phyloP scores from a whole-genome alignment of 1,140 invertebrate species.

The Spodoptera frugiperda region DNA sequence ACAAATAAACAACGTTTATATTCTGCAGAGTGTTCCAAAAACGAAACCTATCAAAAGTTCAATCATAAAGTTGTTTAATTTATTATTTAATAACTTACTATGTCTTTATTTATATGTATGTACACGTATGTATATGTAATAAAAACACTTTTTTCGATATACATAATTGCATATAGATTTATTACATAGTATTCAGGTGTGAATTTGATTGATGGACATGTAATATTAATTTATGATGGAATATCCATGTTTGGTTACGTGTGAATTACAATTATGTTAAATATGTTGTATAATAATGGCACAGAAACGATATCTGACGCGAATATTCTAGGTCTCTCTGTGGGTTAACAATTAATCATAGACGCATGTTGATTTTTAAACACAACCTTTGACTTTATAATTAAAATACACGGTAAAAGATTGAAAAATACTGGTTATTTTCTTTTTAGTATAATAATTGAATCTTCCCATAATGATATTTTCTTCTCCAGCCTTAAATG shows the following conservation, averaged over 20 bases:
- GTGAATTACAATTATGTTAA: neutral
- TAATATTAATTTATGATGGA: neutral
- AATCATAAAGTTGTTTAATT: no score
- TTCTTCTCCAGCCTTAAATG: no score
- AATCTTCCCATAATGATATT: no score
- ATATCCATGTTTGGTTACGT: neutral
- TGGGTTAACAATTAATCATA: neutral
- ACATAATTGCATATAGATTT: neutral
- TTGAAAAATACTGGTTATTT: neutral
- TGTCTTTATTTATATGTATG: no score
- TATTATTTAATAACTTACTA: no score
- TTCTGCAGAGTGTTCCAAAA: no score
- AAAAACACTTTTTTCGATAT: neutral
- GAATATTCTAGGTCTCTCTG: neutral
- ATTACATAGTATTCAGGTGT: neutral
- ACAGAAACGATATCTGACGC: neutral
- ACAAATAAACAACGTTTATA: no score
- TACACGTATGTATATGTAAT: neutral
- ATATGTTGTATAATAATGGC: neutral
- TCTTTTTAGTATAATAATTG: no score
- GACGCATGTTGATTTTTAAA: neutral
- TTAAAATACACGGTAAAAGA: neutral
- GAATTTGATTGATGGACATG: neutral
- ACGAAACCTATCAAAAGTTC: no score
- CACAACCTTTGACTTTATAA: no score